phyloP scores from a whole-genome alignment of 2,797 vertebrate genomes.

The Xerus rutilus region DNA sequence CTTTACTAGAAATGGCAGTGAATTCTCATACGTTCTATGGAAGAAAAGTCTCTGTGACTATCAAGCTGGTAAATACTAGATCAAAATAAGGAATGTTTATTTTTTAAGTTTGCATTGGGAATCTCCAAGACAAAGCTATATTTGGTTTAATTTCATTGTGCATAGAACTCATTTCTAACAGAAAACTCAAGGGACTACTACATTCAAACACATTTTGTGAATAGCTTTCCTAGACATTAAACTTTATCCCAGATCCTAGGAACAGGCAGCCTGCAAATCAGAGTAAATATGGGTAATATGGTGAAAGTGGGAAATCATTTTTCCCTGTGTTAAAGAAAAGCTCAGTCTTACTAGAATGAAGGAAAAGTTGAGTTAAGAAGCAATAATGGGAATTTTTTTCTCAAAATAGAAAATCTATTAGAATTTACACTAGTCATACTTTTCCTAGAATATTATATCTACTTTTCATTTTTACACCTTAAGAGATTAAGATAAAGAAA shows the following conservation, averaged over 20 bases:
- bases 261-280: not conserved
- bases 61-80: not conserved
- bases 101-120: not conserved
- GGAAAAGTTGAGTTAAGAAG: not conserved
- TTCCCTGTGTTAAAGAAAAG: constrained; percentile 18
- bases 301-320: not conserved
- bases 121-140: not conserved
- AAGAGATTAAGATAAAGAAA: constrained; percentile 45
- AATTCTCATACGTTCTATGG: not conserved
- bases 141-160: not conserved
- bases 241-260: not conserved
- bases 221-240: not conserved
- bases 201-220: not conserved
- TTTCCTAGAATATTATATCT: not conserved
- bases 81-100: not conserved
- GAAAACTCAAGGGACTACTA: not conserved
- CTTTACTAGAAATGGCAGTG: not conserved
- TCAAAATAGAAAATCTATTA: constrained; percentile 42
- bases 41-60: not conserved
- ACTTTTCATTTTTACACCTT: constrained; percentile 33
- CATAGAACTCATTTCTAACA: constrained; percentile 6
- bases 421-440: constrained; percentile 13
- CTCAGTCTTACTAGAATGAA: not conserved
- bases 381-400: not conserved
- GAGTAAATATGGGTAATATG: not conserved